Conservation (phyloP, 2,797 vertebrate species). For the Vespertilio murinus region DNA sequence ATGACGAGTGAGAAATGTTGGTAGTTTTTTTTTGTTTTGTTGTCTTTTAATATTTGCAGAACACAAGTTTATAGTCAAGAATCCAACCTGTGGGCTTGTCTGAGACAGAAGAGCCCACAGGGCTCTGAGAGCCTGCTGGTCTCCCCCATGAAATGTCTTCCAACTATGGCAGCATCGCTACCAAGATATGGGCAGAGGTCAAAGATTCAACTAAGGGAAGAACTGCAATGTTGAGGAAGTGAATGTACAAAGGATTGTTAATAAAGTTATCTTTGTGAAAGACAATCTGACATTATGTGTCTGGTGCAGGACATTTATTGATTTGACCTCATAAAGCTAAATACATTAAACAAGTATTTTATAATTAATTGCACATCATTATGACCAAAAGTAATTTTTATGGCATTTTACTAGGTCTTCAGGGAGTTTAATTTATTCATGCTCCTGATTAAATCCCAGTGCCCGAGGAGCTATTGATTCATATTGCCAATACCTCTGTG, state of each 20-base stretch:
- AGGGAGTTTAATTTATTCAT: constrained; percentile 92
- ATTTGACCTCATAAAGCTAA: constrained; percentile 87
- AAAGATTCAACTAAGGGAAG: neutral
- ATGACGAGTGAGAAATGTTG: rapidly evolving
- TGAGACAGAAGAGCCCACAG: neutral
- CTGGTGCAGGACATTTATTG: constrained; percentile 88
- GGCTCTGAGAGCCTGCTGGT: neutral
- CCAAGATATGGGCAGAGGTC: neutral
- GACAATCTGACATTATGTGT: constrained; percentile 73
- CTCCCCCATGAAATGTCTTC: neutral
- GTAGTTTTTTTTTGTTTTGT: too few species aligned
- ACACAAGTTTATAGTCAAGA: neutral
- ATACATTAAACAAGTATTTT: constrained; percentile 89
- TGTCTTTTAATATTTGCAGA: too few species aligned
- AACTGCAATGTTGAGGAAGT: neutral
- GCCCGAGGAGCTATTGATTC: constrained; percentile 88
- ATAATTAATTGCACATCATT: constrained; percentile 90
- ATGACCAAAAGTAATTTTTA: constrained; percentile 93
- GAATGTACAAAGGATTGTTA: neutral
- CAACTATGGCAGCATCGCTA: rapidly evolving
- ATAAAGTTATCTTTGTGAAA: constrained; percentile 74
- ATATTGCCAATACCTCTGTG: constrained; percentile 92
- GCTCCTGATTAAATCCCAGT: constrained; percentile 92
- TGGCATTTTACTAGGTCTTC: constrained; percentile 92
- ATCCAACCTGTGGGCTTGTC: too few species aligned